These are phyloP conservation scores for Calcarius lapponicus DNA, from an alignment of 2,797 vertebrate species.

Conservation along the genomic window DNA sequence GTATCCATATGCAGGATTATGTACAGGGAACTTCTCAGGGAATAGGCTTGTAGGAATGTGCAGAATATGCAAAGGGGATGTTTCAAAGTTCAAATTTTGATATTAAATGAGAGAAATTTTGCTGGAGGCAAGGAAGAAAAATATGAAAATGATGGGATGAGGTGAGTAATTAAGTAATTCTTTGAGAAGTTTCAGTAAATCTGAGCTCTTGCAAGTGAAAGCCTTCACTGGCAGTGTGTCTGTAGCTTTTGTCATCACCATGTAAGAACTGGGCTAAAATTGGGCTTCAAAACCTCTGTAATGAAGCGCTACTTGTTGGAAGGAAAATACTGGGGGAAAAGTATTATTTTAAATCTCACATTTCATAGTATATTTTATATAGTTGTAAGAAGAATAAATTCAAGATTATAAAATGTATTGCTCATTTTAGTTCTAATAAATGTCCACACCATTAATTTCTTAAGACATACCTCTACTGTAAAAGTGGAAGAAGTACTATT, in stretches of 20 bases:
- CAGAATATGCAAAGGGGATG: not conserved
- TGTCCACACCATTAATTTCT: not conserved
- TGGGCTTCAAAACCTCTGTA: not conserved
- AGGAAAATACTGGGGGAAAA: not conserved
- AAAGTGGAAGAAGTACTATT: not conserved
- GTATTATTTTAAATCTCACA: not conserved
- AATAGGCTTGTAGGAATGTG: not conserved
- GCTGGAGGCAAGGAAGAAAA: not conserved
- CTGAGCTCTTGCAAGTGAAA: not conserved
- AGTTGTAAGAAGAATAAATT: not conserved
- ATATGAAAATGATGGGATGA: not conserved
- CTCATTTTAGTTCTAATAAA: not conserved
- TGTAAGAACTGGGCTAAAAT: not conserved
- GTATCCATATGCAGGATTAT: not conserved
- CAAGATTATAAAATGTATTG: not conserved
- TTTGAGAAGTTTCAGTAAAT: not conserved
- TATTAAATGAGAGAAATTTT: not conserved
- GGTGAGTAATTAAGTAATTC: not conserved
- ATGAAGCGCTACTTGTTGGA: not conserved
- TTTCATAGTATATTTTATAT: not conserved
- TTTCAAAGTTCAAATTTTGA: not conserved
- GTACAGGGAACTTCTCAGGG: not conserved
- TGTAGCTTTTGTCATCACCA: not conserved
- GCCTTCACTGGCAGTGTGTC: not conserved
- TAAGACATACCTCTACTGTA: not conserved